phyloP scores from a whole-genome alignment of 2,797 vertebrate genomes.

The Rhincodon typus region DNA sequence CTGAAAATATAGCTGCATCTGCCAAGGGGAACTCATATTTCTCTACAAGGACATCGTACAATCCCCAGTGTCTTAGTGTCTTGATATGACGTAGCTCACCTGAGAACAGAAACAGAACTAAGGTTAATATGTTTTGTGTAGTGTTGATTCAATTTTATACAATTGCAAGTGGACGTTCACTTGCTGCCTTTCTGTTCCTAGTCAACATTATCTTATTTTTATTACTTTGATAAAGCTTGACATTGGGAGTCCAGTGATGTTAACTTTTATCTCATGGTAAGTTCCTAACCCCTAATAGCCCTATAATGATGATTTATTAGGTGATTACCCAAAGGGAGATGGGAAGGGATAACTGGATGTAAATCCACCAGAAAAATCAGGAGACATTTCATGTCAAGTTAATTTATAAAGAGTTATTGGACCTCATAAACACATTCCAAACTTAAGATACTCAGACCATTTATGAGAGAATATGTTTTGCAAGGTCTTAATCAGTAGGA shows the following conservation, averaged over 20 bases:
- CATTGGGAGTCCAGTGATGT: not conserved
- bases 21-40: constrained; percentile 62
- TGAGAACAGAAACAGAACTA: constrained; percentile 42
- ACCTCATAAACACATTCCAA: not conserved
- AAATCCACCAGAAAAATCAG: not conserved
- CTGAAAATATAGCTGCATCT: constrained; percentile 56
- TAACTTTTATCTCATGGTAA: not conserved
- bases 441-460: not conserved
- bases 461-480: not conserved
- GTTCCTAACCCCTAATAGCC: not conserved
- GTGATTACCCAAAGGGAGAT: not conserved
- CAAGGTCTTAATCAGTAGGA: not conserved
- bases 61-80: constrained; percentile 56
- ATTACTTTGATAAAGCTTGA: not conserved
- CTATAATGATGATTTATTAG: not conserved
- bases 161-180: not conserved
- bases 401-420: not conserved
- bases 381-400: not conserved
- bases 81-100: constrained; percentile 63
- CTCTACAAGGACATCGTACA: constrained; percentile 63
- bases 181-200: not conserved
- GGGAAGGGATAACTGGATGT: not conserved
- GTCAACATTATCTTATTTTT: not conserved
- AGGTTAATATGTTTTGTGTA: not conserved
- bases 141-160: not conserved